Base-by-base conservation (phyloP, 2,113 vertebrate species). In the Pithys albifrons region DNA sequence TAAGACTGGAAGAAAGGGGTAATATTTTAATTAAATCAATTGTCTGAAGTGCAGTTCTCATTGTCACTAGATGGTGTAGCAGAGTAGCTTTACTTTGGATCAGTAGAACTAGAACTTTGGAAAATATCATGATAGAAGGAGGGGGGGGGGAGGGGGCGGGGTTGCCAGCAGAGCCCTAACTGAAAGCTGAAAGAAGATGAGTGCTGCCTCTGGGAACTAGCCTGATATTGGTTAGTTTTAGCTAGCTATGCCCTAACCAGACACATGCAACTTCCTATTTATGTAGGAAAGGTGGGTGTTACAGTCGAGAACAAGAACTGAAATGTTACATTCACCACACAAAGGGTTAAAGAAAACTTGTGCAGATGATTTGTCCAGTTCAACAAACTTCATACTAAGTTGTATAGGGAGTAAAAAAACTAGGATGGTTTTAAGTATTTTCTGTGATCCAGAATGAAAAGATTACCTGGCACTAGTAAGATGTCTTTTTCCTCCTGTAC, bases 41-140 rank as follows among this genome's bases (percentile, higher is more conserved):
- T 84, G 39, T 89, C 76, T n/a, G 8, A 91, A 93, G 73, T 89
- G 76, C 89, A 92, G 16, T 92, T 95, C 59, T 91, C 61, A 8
- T 91, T 95, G 95, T 96, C 96, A 94, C 94, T 97, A 96, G 95
- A 91, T 96, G 95, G 94, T 95, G 95, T 85, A 97, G 95, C 82
- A 83, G 95, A 93, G 93, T 96, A 95, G 94, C 59, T 88, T 96
- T 96, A 31, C 86, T 91, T 95, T 87, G 95, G 89, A 89, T 87
- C 46, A 55, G n/a, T 33, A 14, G 48, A 92, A 71, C 73, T 69
- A 93, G 91, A 96, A 92, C 58, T 94, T 93, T 61, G 69, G 80
- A 59, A 93, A 84, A 86, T 20, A 48, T 1, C 48, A 9, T 13
- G 9, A 45, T 28, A 43, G 67, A 37, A 43, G 83, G 54, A 2